Percentiles rank a stretch among this genome's conserved stretches.
Conservation (phyloP, 2,797 vertebrate species). For the Sphenodon punctatus region DNA sequence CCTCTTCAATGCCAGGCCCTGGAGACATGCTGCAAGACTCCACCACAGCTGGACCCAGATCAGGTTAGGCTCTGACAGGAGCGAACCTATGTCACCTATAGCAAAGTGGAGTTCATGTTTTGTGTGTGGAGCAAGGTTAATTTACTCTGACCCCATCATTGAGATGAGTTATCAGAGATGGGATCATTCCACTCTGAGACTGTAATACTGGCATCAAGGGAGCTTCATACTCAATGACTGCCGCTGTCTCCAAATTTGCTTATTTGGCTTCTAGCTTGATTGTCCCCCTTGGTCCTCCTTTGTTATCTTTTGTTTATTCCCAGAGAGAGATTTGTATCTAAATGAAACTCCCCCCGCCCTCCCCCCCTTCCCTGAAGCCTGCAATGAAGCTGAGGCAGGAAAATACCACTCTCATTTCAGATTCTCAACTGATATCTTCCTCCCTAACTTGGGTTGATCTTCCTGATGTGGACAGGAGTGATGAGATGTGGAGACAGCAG, state of each 20-base stretch:
- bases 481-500: not conserved
- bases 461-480: not conserved
- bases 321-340: not conserved
- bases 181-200: not conserved
- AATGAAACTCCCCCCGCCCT: not conserved
- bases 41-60: too few species aligned
- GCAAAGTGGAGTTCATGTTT: conserved; percentile 3
- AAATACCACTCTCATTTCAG: not conserved
- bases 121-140: not conserved
- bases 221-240: not conserved
- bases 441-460: not conserved
- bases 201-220: not conserved
- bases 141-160: conserved; percentile 39
- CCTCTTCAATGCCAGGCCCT: too few species aligned
- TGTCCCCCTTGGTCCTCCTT: too few species aligned
- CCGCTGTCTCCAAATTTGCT: not conserved
- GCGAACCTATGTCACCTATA: too few species aligned
- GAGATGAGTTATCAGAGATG: conserved; percentile 19
- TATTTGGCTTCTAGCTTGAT: not conserved
- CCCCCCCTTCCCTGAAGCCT: not conserved
- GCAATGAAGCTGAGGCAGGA: not conserved
- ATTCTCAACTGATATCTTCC: not conserved
- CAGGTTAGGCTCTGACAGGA: too few species aligned
- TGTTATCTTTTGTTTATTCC: not conserved
- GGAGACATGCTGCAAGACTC: too few species aligned